Evolutionary conservation across 2,113 vertebrate genomes (phyloP), one percentile per base, ranked within the genome.

Genomic region (Thamnaconus septentrionalis): DNA sequence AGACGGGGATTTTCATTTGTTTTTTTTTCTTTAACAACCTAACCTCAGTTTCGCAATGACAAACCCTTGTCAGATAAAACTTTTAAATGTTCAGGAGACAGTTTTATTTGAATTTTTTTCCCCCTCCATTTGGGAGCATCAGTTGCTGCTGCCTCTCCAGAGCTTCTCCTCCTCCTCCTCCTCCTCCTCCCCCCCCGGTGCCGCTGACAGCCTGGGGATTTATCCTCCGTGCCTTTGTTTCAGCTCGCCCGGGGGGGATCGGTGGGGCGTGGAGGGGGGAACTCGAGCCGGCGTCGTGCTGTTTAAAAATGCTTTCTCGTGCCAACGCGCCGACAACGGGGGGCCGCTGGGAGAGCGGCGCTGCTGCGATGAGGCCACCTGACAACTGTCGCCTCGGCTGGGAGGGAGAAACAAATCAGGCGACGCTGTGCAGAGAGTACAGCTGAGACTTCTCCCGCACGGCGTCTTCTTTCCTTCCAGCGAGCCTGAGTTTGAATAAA

Each of bases 261-360:
- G 18, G 18, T 31, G 18, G 18, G 18, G 18, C 18, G 18, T 31
- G 18, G 18, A 31, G 18, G 18, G 18, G 18, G 18, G 18, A 31
- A 56, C 72, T 79, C 80, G 60, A 69, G 64, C 71, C 8, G 0
- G 75, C 74, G 64, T 64, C 75, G 58, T 69, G 81, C 56, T 75
- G 79, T 88, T 85, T 87, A 71, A 68, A 78, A 82, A 74, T n/a
- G 6, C 69, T 57, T 69, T 75, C 53, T 78, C 65, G 45, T 64
- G 47, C 66, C 66, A 56, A 68, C 61, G 18, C 11, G 51, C 12
- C 61, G 66, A 56, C 41, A 31, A 52, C 42, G 8, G 64, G 57
- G 43, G 39, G 55, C 11, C 6, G 4, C 31, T 59, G n/a, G 7
- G 41, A 59, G 58, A 68, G 44, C 7, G 49, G 62, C 61, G 49